Evolutionary conservation across 2,888 invertebrate genomes (phyloP), one percentile per base, ranked within the genome.

Genomic region (Oligia fasciuncula): DNA sequence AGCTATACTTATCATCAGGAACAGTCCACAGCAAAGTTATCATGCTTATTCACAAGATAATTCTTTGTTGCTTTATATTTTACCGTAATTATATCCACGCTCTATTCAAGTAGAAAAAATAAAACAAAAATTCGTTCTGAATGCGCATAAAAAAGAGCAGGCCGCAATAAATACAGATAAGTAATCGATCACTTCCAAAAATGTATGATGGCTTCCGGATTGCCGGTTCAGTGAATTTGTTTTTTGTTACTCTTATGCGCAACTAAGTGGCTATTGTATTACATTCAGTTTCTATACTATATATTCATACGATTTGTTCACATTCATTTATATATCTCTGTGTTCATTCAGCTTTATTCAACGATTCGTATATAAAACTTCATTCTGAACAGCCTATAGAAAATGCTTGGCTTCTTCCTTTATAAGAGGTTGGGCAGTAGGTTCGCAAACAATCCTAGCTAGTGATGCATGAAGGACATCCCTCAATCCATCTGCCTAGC

Each of bases 181-280:
- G 62, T 66, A 54, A 84, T 73, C 62, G 65, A 73, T 73, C 60
- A 75, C 76, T 82, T 82, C 72, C 54, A 73, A 83, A 81, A 81
- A 76, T 73, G 29, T 35, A 67, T 43, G 65, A 70, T 49, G 51
- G 85, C 35, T 85, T 82, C 83, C 76, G 73, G 13, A 73, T 79
- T 66, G 49, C 14, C 70, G 73, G 73, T 82, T 60, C 73, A 86
- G 46, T 83, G 67, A 65, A 23, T 69, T 69, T 54, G 19, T 40
- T 82, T 77, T 85, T 76, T 73, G 40, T 60, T 73, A 51, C 29
- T 74, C 51, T 73, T 63, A 57, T 70, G 62, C 69, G 57, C n/a
- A 57, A 65, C 54, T 68, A 81, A 49, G 40, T 65, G 73, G 75
- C 57, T 82, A 72, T 73, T 66, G 70, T 76, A 49, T 66, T 70